Evolutionary conservation across 2,113 vertebrate genomes (phyloP).

Genomic region (Beaufortia kweichowensis): DNA sequence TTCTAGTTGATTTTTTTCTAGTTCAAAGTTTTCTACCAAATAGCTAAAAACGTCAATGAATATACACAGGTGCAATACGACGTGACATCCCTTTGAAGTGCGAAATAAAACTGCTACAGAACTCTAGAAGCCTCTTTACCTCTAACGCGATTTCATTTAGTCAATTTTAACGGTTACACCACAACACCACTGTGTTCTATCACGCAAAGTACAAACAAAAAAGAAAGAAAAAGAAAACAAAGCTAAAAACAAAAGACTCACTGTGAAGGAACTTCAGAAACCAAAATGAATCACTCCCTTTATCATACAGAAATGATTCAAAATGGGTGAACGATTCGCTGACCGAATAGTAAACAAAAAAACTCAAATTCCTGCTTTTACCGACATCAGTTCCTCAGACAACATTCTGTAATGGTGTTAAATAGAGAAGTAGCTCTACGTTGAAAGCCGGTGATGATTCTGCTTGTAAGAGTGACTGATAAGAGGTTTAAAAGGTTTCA

Average conservation of each 20-base stretch:
- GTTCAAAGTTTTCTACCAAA: constrained; percentile 13
- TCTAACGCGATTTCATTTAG: background rate
- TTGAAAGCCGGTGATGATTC: constrained; percentile 12
- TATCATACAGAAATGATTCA: constrained; percentile 10
- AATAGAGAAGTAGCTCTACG: constrained; percentile 25
- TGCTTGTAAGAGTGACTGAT: constrained; percentile 11
- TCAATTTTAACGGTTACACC: constrained; percentile 19
- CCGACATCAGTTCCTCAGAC: background rate
- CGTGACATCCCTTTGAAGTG: constrained; percentile 25
- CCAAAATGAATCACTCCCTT: constrained; percentile 23
- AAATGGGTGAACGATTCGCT: background rate
- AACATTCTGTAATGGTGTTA: constrained; percentile 29
- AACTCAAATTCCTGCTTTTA: background rate
- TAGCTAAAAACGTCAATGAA: constrained; percentile 6
- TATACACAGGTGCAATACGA: background rate
- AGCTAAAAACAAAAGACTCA: constrained; percentile 18
- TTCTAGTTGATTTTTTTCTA: background rate
- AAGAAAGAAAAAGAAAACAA: background rate
- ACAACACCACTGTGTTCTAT: constrained; percentile 21
- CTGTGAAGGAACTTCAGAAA: constrained; percentile 2
- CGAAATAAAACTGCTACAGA: constrained; percentile 21
- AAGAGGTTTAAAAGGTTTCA: constrained; percentile 23
- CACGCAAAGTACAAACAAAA: constrained; percentile 29
- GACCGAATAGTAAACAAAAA: background rate
- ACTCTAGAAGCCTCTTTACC: constrained; percentile 22